Conservation (phyloP, 2,888 invertebrate genomes). For the Nymphalis polychloros region DNA sequence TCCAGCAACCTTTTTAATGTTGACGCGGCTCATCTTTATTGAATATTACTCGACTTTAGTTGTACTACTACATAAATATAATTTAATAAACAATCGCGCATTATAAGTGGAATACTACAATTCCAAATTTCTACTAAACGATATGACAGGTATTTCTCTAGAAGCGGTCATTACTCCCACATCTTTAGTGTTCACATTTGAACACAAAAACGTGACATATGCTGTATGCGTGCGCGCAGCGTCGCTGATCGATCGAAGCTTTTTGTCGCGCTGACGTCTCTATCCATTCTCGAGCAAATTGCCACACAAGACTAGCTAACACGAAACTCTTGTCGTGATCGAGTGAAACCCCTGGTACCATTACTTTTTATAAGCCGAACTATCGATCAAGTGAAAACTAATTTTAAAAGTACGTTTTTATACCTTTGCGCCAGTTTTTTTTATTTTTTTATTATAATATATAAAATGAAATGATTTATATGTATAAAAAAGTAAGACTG, state of each 20-base stretch:
- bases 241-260: constrained; percentile 75
- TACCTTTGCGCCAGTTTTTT: constrained; percentile 28
- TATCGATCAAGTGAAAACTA: constrained; percentile 66
- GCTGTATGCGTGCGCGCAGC: constrained; percentile 59
- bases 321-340: constrained; percentile 68
- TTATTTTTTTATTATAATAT: constrained; percentile 21
- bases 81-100: background rate
- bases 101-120: background rate
- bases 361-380: constrained; percentile 71
- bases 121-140: background rate
- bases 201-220: constrained; percentile 30
- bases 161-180: constrained; percentile 20
- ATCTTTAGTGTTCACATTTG: constrained; percentile 15
- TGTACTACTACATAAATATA: background rate
- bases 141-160: constrained; percentile 9
- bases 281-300: constrained; percentile 77
- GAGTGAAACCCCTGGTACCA: constrained; percentile 62
- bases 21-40: background rate
- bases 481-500: background rate
- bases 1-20: constrained; percentile 7
- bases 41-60: too few relatives aligned
- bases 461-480: background rate
- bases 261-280: constrained; percentile 78
- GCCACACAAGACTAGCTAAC: constrained; percentile 50
- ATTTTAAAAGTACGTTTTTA: constrained; percentile 46